These are phyloP conservation scores for Numida meleagris DNA, from an alignment of 2,113 vertebrate species.

Conservation along the genomic window DNA sequence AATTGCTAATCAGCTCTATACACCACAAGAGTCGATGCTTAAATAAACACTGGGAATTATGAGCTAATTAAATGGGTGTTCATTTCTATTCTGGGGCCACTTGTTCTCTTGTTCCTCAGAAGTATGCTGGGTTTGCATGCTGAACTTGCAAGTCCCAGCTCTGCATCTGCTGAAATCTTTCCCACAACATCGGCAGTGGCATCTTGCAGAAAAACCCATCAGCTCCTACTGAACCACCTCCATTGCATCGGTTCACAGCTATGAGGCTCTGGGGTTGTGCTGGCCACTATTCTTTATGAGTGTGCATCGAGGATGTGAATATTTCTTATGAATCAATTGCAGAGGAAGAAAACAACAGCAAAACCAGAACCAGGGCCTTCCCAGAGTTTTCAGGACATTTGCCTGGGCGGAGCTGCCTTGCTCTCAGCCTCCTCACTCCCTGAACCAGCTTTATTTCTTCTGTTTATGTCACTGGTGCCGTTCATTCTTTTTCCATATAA, in stretches of 20 bases:
- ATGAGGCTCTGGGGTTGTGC: not conserved
- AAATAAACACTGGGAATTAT: slow-evolving; percentile 15
- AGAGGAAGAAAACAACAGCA: not conserved
- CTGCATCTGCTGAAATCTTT: not conserved
- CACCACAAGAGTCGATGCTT: not conserved
- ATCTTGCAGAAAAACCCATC: not conserved
- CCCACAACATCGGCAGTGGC: rapidly evolving
- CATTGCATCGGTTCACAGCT: not conserved
- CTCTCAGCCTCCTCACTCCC: not conserved
- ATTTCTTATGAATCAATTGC: not conserved
- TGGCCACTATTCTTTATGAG: not conserved
- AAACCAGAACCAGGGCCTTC: not conserved
- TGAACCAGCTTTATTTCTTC: not conserved
- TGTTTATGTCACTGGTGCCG: not conserved
- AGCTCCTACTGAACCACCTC: not conserved
- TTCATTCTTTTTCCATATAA: not conserved
- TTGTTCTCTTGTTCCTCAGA: not conserved
- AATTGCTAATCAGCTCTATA: not conserved
- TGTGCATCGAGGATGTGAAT: not conserved
- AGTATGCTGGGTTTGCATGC: not conserved
- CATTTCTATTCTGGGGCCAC: slow-evolving; percentile 14
- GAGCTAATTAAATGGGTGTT: not conserved
- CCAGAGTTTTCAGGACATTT: not conserved
- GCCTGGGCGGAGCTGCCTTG: not conserved
- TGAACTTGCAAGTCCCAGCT: not conserved